A percentile compares a stretch with the other conserved stretches of the same genome.
These are phyloP conservation scores for Distichodus sexfasciatus DNA, from an alignment of 2,797 vertebrate genomes.

Conservation along the genomic window DNA sequence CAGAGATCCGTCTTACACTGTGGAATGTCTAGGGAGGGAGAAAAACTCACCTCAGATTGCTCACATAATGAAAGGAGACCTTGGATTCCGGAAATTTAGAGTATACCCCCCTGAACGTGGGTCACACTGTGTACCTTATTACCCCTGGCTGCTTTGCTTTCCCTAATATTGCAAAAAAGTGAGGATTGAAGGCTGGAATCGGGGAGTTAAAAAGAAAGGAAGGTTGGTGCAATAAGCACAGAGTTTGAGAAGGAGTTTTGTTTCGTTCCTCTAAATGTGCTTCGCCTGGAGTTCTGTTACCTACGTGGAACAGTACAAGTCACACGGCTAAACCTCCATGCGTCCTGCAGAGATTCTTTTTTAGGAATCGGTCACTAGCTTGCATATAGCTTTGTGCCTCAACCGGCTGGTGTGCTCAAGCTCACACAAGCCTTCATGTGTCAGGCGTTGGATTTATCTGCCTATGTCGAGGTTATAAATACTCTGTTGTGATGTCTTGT, in stretches of 20 bases:
- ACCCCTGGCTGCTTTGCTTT: constrained; percentile 26
- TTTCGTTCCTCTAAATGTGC: too few relatives aligned
- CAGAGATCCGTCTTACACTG: background rate
- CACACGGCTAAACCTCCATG: background rate
- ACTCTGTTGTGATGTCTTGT: constrained; percentile 46
- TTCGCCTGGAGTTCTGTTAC: too few relatives aligned
- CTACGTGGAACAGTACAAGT: background rate
- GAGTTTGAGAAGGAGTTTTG: background rate
- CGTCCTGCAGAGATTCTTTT: background rate
- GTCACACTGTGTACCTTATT: background rate
- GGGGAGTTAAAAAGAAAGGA: background rate
- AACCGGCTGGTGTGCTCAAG: constrained; percentile 13
- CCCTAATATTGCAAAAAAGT: constrained; percentile 51
- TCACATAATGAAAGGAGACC: background rate
- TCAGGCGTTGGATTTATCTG: constrained; percentile 18
- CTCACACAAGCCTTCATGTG: constrained; percentile 36
- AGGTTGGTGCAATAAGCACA: too few relatives aligned
- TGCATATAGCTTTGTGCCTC: constrained; percentile 15
- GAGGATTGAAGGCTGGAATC: background rate
- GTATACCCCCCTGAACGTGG: background rate
- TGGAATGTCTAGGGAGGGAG: constrained; percentile 2
- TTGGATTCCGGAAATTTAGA: background rate
- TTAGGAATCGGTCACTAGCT: constrained; percentile 33
- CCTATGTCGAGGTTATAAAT: constrained; percentile 46
- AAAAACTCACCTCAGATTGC: background rate